Evolutionary conservation across 2,113 vertebrate species (phyloP).

Genomic region (Cottus gobio): DNA sequence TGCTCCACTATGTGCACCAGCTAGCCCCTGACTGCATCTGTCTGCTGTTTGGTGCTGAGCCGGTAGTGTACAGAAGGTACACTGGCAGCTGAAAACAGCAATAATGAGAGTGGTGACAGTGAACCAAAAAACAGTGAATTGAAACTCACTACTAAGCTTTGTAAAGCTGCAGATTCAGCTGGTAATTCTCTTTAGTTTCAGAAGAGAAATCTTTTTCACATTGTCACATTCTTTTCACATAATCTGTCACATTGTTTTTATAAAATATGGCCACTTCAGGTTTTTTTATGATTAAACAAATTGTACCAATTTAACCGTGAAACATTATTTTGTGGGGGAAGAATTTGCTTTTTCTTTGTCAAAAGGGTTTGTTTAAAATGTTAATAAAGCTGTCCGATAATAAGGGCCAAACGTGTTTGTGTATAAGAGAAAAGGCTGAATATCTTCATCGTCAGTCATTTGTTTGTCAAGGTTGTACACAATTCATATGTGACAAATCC

Average conservation of each 20-base stretch:
- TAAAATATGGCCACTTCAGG: not conserved
- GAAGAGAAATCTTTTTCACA: not conserved
- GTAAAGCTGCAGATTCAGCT: not conserved
- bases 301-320: not conserved
- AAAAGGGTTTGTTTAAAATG: not conserved
- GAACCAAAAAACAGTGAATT: no score
- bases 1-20: not conserved
- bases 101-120: not conserved
- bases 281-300: not conserved
- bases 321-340: not conserved
- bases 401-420: not conserved
- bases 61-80: not conserved
- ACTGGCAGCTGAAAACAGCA: not conserved
- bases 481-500: not conserved
- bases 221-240: not conserved
- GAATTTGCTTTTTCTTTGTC: not conserved
- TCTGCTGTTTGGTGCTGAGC: not conserved
- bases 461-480: constrained; percentile 1
- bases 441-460: not conserved
- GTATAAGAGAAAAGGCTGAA: not conserved
- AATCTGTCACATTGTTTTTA: not conserved
- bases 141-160: not conserved
- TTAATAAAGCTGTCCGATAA: not conserved
- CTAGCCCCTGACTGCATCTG: not conserved
- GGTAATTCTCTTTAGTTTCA: not conserved